Evolutionary conservation across 2,113 vertebrate genomes (phyloP).

Genomic region (Limanda limanda): DNA sequence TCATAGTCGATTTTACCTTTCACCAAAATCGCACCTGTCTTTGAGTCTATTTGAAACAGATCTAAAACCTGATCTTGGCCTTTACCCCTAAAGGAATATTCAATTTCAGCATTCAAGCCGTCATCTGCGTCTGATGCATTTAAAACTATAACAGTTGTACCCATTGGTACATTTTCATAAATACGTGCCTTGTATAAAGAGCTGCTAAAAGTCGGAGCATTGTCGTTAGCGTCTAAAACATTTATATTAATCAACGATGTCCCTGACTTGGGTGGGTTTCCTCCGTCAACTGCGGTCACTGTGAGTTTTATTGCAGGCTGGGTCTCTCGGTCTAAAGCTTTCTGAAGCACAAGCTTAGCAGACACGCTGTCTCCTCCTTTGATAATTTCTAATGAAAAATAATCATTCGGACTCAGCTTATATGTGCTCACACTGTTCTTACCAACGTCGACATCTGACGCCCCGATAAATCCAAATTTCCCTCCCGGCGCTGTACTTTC

Average conservation of each 20-base stretch:
- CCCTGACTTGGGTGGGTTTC: slow-evolving; percentile 64
- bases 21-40: slow-evolving; percentile 69
- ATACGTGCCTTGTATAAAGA: slow-evolving; percentile 57
- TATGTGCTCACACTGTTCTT: slow-evolving; percentile 69
- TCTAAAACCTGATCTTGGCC: slow-evolving; percentile 38
- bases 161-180: slow-evolving; percentile 39
- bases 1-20: slow-evolving; percentile 41
- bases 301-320: slow-evolving; percentile 41
- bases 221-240: slow-evolving; percentile 73
- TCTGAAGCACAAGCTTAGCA: slow-evolving; percentile 73
- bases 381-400: slow-evolving; percentile 68
- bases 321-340: slow-evolving; percentile 73
- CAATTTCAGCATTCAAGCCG: slow-evolving; percentile 61
- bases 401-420: slow-evolving; percentile 66
- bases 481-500: slow-evolving; percentile 62
- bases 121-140: slow-evolving; percentile 70
- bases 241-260: slow-evolving; percentile 53
- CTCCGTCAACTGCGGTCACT: slow-evolving; percentile 72
- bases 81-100: slow-evolving; percentile 66
- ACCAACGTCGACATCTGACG: slow-evolving; percentile 65
- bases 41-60: slow-evolving; percentile 51
- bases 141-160: slow-evolving; percentile 29
- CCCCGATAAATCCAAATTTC: slow-evolving; percentile 60
- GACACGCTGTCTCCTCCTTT: slow-evolving; percentile 71
- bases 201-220: slow-evolving; percentile 61